Evolutionary conservation across 2,797 vertebrate species (phyloP), one percentile per base, ranked within the genome.

Genomic region (Muscicapa striata): DNA sequence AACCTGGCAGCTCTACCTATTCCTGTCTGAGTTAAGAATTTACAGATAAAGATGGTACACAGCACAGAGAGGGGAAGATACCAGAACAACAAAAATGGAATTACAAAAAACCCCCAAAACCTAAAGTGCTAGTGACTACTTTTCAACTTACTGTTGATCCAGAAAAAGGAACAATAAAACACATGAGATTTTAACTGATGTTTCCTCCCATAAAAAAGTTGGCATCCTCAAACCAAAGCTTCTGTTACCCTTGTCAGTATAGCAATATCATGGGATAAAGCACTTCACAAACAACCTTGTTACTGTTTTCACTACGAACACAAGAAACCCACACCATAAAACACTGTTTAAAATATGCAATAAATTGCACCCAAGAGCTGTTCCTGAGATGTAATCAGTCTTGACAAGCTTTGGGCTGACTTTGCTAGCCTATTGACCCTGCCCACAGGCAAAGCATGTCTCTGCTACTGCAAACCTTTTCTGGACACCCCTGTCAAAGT

Each of bases 401-500:
- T 89, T 96, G 97, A 97, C 97, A 97, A 87, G 92, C 86, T 90
- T 90, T 80, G 82, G 93, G 62, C 91, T 90, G 90, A 89, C 74
- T 96, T 80, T 40, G 51, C 70, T 96, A 93, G 61, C 96, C 95
- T 96, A 22, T 73, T 97, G 92, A 96, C 94, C 96, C 90, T 94
- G 90, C 90, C 96, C 77, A 88, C 41, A 66, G 90, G 95, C 96
- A 95, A 91, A 87, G 75, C 64, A 79, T 13, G 58, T 83, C 90
- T 95, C 93, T 87, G 91, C 87, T 95, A 91, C 75, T 73, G 72
- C 80, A 95, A 93, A 96, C 96, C 66, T 95, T 95, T 92, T 79
- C 80, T 78, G 83, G 89, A 93, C 89, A 95, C 69, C 68, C 54
- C 66, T 96, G 94, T 95, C 97, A 93, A 58, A 91, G 41, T 29